A percentile compares a stretch with the other conserved stretches of the same genome.
These are phyloP conservation scores for Ectemnius cavifrons DNA, from an alignment of 2,888 invertebrate genomes.

Conservation along the genomic window DNA sequence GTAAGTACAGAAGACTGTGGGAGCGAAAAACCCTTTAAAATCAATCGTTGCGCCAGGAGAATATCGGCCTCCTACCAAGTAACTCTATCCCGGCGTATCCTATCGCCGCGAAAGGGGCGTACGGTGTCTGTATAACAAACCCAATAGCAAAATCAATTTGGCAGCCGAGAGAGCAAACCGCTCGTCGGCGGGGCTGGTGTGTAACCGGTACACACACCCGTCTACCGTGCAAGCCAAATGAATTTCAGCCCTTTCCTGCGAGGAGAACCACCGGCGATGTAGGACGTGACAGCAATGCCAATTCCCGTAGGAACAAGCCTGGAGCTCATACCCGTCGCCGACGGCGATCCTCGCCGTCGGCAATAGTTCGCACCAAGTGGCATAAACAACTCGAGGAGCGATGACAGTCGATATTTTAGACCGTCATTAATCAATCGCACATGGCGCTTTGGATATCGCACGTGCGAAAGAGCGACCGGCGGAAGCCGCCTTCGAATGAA, in stretches of 20 bases:
- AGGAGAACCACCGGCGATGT: not conserved
- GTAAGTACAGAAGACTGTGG: too few relatives aligned
- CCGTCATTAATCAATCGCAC: constrained; percentile 42
- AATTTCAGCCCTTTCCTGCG: not conserved
- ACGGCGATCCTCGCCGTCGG: not conserved
- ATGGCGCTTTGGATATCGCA: constrained; percentile 34
- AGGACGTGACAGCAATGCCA: not conserved
- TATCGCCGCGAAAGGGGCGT: not conserved
- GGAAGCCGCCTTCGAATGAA: too few relatives aligned
- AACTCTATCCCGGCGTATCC: not conserved
- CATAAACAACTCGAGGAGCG: not conserved
- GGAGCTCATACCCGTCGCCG: too few relatives aligned
- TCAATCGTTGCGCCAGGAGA: too few relatives aligned
- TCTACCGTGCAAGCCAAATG: not conserved
- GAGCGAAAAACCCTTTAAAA: too few relatives aligned
- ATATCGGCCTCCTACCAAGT: too few relatives aligned
- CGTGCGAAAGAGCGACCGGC: constrained; percentile 7
- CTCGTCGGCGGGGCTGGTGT: not conserved
- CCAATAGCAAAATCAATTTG: constrained; percentile 2
- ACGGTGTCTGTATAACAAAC: not conserved
- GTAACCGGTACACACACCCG: not conserved
- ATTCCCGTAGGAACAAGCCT: constrained; percentile 3
- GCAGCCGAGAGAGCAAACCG: not conserved
- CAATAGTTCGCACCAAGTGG: not conserved
- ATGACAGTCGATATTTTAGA: constrained; percentile 24